Evolutionary conservation across 2,888 invertebrate species (phyloP), one percentile per base, ranked within the genome.

Genomic region (Oligia fasciuncula): DNA sequence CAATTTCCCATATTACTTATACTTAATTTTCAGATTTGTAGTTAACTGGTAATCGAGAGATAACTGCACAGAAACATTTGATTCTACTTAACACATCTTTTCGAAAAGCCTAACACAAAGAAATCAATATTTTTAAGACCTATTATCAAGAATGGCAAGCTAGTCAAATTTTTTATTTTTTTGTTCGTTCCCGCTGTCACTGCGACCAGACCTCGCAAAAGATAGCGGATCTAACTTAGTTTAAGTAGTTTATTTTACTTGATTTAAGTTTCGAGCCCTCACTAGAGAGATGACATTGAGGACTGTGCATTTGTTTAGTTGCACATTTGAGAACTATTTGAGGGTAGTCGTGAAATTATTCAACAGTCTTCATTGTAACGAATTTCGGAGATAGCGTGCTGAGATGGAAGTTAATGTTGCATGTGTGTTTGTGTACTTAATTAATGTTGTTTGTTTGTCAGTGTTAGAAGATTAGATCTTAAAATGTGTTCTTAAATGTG

Each of bases 221-320:
- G 76, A 79, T 79, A 78, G 81, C 69, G 51, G 71, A 76, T 79
- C 72, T 80, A 76, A 84, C 76, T 68, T 79, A 83, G 74, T 83
- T 80, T n/a, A 72, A 86, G 78, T 87, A 82, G 79, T 83, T 81
- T 80, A 83, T 84, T 88, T 77, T 77, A 82, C 78, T 87, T 80
- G 81, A 80, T 79, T 83, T 68, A 83, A 87, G 77, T 84, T 82
- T 63, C 4, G 3, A 77, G 75, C 68, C 66, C 66, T 77, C 78
- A 69, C 46, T 29, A 62, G 23, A 78, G 65, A 23, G 69, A 76
- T 78, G 77, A 75, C 77, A 76, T 35, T n/a, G 43, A 69, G 4
- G n/a, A 46, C 66, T 75, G 76, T 67, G 73, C 86, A 70, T 71
- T 76, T 79, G 66, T 75, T 72, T 77, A 57, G 68, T 73, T 76